These are phyloP conservation scores for Tetragonula clypearis DNA, from an alignment of 1,140 invertebrate species.

Conservation along the genomic window DNA sequence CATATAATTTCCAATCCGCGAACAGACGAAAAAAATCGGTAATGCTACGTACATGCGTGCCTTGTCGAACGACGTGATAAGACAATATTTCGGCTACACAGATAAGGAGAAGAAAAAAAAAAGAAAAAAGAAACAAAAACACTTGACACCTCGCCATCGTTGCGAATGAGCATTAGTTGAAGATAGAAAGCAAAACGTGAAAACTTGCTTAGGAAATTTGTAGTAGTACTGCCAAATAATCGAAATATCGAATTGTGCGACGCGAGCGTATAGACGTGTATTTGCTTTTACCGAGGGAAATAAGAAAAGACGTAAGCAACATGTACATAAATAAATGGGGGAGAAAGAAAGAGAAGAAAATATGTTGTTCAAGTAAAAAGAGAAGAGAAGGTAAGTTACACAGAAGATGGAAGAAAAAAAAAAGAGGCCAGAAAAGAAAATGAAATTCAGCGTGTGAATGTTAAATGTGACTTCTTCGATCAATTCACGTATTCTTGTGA, in stretches of 20 bases:
- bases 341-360: neutral
- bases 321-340: neutral
- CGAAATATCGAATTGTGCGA: neutral
- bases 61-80: no score
- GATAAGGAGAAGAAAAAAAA: neutral
- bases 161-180: no score
- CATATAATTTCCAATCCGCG: neutral
- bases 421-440: conserved; percentile 2
- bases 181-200: neutral
- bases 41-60: neutral
- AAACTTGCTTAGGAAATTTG: neutral
- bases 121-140: neutral
- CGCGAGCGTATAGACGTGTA: neutral
- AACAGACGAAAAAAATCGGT: neutral
- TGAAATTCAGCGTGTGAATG: neutral
- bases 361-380: neutral
- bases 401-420: neutral
- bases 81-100: neutral
- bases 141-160: no score
- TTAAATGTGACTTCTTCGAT: neutral
- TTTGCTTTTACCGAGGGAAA: neutral
- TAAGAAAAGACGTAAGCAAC: neutral
- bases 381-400: neutral
- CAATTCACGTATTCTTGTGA: neutral
- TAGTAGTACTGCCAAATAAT: neutral